These are phyloP conservation scores for Ostrea edulis DNA, from an alignment of 1,140 invertebrate species.

Conservation along the genomic window DNA sequence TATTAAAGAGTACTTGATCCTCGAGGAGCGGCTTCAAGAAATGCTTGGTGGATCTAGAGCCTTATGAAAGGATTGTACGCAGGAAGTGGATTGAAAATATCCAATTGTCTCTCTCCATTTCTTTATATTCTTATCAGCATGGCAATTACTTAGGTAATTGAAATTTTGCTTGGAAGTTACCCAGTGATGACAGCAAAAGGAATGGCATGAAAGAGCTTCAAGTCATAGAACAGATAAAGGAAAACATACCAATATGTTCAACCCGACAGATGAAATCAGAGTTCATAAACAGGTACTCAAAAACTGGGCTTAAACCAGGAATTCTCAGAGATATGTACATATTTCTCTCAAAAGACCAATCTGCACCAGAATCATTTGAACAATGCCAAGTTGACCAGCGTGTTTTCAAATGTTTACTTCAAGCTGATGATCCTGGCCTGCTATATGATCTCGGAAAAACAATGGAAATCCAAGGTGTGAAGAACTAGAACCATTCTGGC, in stretches of 20 bases:
- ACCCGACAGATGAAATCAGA: background rate
- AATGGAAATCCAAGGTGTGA: slow-evolving; percentile 45
- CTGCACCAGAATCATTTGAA: background rate
- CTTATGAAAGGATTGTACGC: no score
- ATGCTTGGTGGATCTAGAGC: no score
- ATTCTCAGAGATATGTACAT: slow-evolving; percentile 24
- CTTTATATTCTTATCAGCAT: no score
- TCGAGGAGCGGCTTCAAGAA: no score
- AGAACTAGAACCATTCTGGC: slow-evolving; percentile 45
- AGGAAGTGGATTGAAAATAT: no score
- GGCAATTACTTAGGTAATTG: slow-evolving; percentile 9
- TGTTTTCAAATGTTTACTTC: slow-evolving; percentile 33
- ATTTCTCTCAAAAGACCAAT: slow-evolving; percentile 10
- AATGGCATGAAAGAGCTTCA: background rate
- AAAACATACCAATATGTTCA: background rate
- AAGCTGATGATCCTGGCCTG: slow-evolving; percentile 48
- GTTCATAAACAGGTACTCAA: background rate
- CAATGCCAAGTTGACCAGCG: background rate
- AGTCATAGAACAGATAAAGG: background rate
- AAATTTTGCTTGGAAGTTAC: slow-evolving; percentile 36
- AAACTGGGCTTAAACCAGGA: slow-evolving; percentile 4
- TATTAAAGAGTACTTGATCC: no score
- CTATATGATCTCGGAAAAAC: slow-evolving; percentile 53
- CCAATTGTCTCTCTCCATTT: no score
- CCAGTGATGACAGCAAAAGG: background rate